Evolutionary conservation across 2,113 vertebrate species (phyloP), one percentile per base, ranked within the genome.

Genomic region (Dolichallabes microphthalmus): DNA sequence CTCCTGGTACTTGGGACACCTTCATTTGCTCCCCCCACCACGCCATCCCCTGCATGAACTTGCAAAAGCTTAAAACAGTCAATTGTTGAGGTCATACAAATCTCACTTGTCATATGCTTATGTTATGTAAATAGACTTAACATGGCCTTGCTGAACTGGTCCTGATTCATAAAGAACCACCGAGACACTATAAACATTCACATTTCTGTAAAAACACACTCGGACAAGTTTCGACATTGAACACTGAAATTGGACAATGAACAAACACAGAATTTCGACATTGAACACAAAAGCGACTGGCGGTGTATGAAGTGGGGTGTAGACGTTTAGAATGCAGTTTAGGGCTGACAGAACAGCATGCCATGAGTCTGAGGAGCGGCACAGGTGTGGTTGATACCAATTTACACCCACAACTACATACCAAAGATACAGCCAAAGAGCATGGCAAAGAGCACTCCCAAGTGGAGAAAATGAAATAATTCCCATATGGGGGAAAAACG

Each of bases 261-360:
- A 9, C 8, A 7, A 45, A 45, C 45, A 45, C 45, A 45, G 45
- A 7, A 45, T 45, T 45, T 45, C 45, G 45, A 45, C 45, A 45
- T 8, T 45, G 45, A 30, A 17, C 45, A 30, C 15, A 2, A 8
- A 17, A 8, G 2, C 66, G 19, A 15, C 25, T 1, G 1, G 27
- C 53, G 12, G 15, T 11, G 75, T 15, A n/a, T 53, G n/a, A 22
- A 57, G 27, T 11, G 8, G 39, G 69, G 60, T 77, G 83, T 89
- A 90, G 91, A 35, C 89, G 87, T 79, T 58, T 75, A 93, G 90
- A 94, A 92, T 89, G 91, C 87, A 87, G 90, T 88, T 3, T 5
- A 78, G 86, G 20, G 30, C 57, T 81, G 87, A 89, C 83, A n/a
- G n/a, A n/a, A 86, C 87, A 30, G 85, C 91, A 91, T 94, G 89